Base-by-base conservation (phyloP, 1,140 invertebrate species). In the Eumaeus atala region DNA sequence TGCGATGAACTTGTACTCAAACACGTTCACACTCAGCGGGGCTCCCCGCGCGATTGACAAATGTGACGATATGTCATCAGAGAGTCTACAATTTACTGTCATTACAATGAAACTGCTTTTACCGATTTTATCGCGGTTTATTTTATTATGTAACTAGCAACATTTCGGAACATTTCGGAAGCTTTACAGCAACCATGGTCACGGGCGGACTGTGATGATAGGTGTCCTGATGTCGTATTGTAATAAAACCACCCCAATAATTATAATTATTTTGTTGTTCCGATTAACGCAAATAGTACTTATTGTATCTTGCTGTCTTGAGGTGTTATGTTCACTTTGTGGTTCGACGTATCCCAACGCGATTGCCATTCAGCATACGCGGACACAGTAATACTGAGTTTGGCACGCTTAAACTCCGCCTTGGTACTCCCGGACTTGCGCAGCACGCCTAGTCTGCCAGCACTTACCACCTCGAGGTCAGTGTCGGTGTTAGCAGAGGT, bases 401-500 rank as follows among this genome's bases (percentile, higher is more conserved):
- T 18, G 21, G 8, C 33, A 9, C 11, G 8, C 18, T 21, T 44
- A n/a, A 33, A 33, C 4, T 51, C 51, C 12, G 14, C 35, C 33
- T 33, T 10, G 40, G 10, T 1, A 34, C 10, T 10, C 9, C 17
- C 28, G 8, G 21, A 12, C 16, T 37, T 5, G 8, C 50, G 48
- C 34, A 40, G 8, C 14, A 10, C 36, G 7, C 10, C 48, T 18
- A 48, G 12, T 17, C 51, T 33, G 4, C 64, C 67, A n/a, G 65
- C 62, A 52, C 65, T 55, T 3, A 60, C 47, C 7, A 65, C 71
- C 44, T 62, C 63, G 16, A 76, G 54, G 55, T 73, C 70, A 1
- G 71, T 66, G 7, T 28, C 21, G 21, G 44, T 9, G 74, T 73
- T 0, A 56, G 54, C 21, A 72, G 42, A 2, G 64, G 71, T 7